Base-by-base conservation (phyloP, 2,113 vertebrate genomes). In the Brachyhypopomus occidentalis region DNA sequence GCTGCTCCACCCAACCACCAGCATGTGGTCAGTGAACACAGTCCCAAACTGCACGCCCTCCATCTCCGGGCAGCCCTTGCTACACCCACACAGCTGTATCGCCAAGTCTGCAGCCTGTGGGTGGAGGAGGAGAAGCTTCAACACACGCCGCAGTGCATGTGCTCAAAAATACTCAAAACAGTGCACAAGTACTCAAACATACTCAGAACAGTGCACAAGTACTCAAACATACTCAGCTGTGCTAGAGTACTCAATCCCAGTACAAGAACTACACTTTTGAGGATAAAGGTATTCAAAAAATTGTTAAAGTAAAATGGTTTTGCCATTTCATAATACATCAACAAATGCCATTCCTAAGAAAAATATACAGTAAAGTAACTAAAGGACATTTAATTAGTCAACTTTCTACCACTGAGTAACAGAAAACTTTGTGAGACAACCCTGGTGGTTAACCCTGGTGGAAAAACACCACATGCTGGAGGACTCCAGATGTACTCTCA, bases 21-120 rank as follows among this genome's bases (percentile, higher is more conserved):
- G 83, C 96, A 98, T 98, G 89, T 97, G 96, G 88, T 98, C 96
- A 0, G 95, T 97, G 90, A 97, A 98, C 58, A 92, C 90, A 0
- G 91, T 87, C 75, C 97, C 96, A 23, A 98, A 98, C 2, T 91
- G 89, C 27, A 94, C 84, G 25, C 84, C 88, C 5, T 19, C 82
- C 0, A 90, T 85, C 25, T 96, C 94, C 1, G 95, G 95, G n/a
- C 95, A 96, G 45, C 92, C 88, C 74, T 95, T 95, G 12, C 89
- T 90, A 0, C 77, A 79, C 0, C 88, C 86, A 38, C 92, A 88
- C 64, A 89, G 90, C 12, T 90, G 91, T 78, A 96, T 90, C 55
- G 94, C 87, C 34, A 94, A 86, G 36, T 96, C 96, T 1, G 93
- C 89, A 45, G 95, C 95, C 96, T 97, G 69, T 56, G 17, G 17